Evolutionary conservation across 2,797 vertebrate genomes (phyloP), one percentile per base, ranked within the genome.

Genomic region (Rhinella marina): DNA sequence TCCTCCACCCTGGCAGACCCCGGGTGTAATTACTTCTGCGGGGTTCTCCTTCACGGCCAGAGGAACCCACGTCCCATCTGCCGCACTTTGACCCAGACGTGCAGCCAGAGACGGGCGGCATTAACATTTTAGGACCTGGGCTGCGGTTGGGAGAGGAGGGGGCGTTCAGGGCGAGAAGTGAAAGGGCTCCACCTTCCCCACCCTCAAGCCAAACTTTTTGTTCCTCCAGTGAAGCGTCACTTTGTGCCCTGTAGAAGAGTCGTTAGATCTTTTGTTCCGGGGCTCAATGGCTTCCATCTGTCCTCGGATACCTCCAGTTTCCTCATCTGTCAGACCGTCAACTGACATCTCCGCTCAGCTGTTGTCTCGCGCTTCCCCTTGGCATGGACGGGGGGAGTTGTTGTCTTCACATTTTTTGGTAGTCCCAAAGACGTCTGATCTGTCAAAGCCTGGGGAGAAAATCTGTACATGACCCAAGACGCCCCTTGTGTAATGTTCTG

Each of bases 321-420:
- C 19, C 27, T 84, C 85, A 57, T 68, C 86, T 86, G 77, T 77
- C 86, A 77, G 1, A 50, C 29, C 41, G 7, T 56, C 90, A 91
- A 91, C 91, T 0, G 86, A 85, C 85, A 82, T 62, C 84, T 89
- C 54, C 90, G 79, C 7, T 91, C 90, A 29, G 87, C 93, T 91
- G 86, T 88, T 29, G n/a, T 14, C 79, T 19, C 70, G 29, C 32
- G 32, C 10, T 4, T 12, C 25, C 64, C 64, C 8, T 3, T 64
- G 21, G 7, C 9, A 4, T 27, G 50, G 50, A 41, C 7, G 52
- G 12, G 50, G 57, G 64, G 50, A 12, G 12, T 21, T 23, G 59
- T 21, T 21, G 19, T 61, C 17, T 56, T 56, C 54, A 56, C 54
- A 9, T 56, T 14, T 56, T 2, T 13, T 56, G 12, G 12, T 3